Conservation (phyloP, 2,113 vertebrate genomes). For the Prochilodus magdalenae region DNA sequence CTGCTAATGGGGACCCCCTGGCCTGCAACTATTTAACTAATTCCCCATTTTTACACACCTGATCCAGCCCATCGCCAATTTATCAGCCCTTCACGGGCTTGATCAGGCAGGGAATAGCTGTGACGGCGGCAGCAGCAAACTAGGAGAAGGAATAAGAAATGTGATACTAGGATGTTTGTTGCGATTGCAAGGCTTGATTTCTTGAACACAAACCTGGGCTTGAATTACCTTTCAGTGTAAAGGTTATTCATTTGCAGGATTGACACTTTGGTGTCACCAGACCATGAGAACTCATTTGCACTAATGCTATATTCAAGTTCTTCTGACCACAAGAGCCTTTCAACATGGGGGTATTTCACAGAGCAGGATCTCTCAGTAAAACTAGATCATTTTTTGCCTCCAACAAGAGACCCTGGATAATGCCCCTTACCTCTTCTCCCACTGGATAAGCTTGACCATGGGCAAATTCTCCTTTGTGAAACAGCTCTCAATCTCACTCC, state of each 20-base stretch:
- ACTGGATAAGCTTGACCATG: not conserved
- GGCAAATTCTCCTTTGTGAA: too few species aligned
- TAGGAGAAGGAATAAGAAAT: not conserved
- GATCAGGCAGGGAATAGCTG: too few species aligned
- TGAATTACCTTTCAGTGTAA: not conserved
- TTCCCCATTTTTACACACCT: not conserved
- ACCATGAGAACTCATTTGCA: conserved; percentile 57
- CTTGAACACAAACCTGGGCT: too few species aligned
- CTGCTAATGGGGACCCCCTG: not conserved
- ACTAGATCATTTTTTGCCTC: too few species aligned
- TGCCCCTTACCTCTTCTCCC: not conserved
- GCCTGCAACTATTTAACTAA: too few species aligned
- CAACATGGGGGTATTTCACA: not conserved
- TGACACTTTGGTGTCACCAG: conserved; percentile 69
- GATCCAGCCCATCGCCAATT: not conserved
- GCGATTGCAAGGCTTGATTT: conserved; percentile 72
- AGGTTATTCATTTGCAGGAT: conserved; percentile 67
- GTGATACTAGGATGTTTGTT: conserved; percentile 74
- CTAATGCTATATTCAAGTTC: conserved; percentile 46
- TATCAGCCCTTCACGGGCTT: not conserved
- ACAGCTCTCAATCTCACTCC: not conserved
- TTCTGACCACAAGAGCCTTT: not conserved
- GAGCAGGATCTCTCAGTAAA: not conserved
- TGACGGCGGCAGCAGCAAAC: too few species aligned
- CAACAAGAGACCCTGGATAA: not conserved